Evolutionary conservation across 2,888 invertebrate species (phyloP), one percentile per base, ranked within the genome.

Genomic region (Andrena minutula): DNA sequence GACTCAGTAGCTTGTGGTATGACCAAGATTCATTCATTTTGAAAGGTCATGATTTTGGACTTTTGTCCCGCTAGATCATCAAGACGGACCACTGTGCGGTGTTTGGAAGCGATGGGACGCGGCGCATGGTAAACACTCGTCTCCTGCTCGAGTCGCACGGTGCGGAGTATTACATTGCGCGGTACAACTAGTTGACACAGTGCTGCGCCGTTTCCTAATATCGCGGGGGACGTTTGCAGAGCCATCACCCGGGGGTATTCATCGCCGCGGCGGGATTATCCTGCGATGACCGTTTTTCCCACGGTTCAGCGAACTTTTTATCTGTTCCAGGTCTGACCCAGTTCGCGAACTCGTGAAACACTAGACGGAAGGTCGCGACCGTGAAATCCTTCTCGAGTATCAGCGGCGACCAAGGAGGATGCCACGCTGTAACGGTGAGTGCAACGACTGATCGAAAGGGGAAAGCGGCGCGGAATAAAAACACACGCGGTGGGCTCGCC

Each of bases 361-460:
- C 58, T 16, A 47, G 30, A 16, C 23, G 30, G 30, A 69, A 72
- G 84, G 69, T 77, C 78, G 64, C 49, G 83, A 26, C 83, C 83
- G 79, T 79, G 84, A 84, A 83, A 63, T 30, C 51, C 28, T 32
- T 75, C 71, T 82, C 49, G 58, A 53, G 75, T 84, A 65, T 61
- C 79, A 60, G 49, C 41, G 41, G 12, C 16, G 16, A 41, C 16
- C 32, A 26, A 26, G 47, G 26, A 56, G 30, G 63, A 60, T 26
- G 69, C 75, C n/a, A 10, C 20, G 26, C 2, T 7, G 64, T 10
- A 16, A 6, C 12, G 32, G 56, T 26, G 56, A 56, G 20, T 56
- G 23, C 56, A 56, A 23, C 23, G 56, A 16, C 4, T 5, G 28
- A 49, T 49, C 47, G 35, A 53, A 32, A 20, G 32, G 53, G 16